Percentiles rank a stretch among this genome's conserved stretches.
phyloP scores from a whole-genome alignment of 2,888 invertebrate species.

The Nymphalis urticae region DNA sequence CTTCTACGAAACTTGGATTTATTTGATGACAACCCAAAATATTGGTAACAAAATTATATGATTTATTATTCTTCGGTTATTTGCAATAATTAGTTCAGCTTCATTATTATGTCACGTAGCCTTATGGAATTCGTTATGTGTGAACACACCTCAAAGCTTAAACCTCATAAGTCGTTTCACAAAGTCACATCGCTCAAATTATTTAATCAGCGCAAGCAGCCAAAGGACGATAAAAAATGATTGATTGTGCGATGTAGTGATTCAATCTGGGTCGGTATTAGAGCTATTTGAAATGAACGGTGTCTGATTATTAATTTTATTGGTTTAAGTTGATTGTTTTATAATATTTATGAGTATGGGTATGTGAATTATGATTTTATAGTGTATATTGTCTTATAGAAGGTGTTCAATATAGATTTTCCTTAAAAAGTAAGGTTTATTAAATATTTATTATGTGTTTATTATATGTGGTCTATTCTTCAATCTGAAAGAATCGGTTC shows the following conservation, averaged over 20 bases:
- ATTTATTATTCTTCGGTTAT: not conserved
- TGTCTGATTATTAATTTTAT: slow-evolving; percentile 7
- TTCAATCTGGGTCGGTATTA: slow-evolving; percentile 42
- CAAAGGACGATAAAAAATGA: slow-evolving; percentile 71
- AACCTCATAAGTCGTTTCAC: slow-evolving; percentile 61
- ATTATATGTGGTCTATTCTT: too few relatives aligned
- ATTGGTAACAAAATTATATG: too few relatives aligned
- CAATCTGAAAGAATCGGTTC: too few relatives aligned
- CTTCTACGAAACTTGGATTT: too few relatives aligned
- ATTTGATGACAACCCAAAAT: too few relatives aligned
- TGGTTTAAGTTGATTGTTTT: slow-evolving; percentile 6
- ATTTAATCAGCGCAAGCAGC: slow-evolving; percentile 75
- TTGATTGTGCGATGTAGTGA: slow-evolving; percentile 65
- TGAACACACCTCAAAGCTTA: slow-evolving; percentile 47
- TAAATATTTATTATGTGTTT: too few relatives aligned
- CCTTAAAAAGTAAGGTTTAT: too few relatives aligned
- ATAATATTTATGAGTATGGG: not conserved
- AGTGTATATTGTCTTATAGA: too few relatives aligned
- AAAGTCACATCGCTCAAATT: slow-evolving; percentile 71
- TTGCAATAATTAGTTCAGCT: not conserved
- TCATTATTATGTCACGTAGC: not conserved
- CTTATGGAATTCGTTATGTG: slow-evolving; percentile 35
- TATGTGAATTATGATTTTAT: too few relatives aligned
- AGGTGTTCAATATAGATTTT: too few relatives aligned
- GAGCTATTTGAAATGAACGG: slow-evolving; percentile 33